These are phyloP conservation scores for Mormyrus hasselquistii DNA, from an alignment of 2,797 vertebrate species.

Conservation along the genomic window DNA sequence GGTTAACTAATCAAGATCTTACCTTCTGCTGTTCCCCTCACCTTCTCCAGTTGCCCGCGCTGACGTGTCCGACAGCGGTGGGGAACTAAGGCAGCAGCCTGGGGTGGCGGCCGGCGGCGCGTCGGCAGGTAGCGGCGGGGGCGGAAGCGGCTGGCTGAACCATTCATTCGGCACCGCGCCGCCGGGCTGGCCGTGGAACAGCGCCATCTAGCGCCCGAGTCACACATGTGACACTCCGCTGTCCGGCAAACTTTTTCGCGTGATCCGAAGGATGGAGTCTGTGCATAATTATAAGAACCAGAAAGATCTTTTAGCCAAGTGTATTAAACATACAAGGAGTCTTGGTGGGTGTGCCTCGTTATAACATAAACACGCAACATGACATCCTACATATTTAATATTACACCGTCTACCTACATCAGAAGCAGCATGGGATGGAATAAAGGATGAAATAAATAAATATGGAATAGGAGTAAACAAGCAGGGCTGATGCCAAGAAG, in stretches of 20 bases:
- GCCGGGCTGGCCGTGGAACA: constrained; percentile 32
- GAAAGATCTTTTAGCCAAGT: background rate
- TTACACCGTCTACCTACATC: background rate
- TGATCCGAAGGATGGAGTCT: background rate
- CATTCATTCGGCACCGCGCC: constrained; percentile 12
- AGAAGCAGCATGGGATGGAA: background rate
- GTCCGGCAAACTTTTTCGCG: background rate
- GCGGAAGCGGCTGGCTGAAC: background rate
- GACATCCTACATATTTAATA: background rate
- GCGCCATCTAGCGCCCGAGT: constrained; percentile 40
- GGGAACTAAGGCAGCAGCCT: constrained; percentile 15
- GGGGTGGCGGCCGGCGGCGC: constrained; percentile 2
- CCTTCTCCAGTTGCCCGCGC: constrained; percentile 27
- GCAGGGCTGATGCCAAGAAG: background rate
- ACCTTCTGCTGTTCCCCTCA: constrained; percentile 36
- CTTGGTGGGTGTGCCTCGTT: background rate
- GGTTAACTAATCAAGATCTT: constrained; percentile 21
- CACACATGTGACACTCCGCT: background rate
- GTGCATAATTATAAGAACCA: background rate
- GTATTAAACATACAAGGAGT: background rate
- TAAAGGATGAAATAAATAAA: background rate
- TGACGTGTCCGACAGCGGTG: constrained; percentile 32
- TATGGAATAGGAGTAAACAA: background rate
- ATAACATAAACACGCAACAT: background rate
- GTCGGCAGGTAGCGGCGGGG: constrained; percentile 1